A percentile compares a stretch with the other conserved stretches of the same genome.
Evolutionary conservation across 2,797 vertebrate genomes (phyloP).

Genomic region (Aphelocoma californica): DNA sequence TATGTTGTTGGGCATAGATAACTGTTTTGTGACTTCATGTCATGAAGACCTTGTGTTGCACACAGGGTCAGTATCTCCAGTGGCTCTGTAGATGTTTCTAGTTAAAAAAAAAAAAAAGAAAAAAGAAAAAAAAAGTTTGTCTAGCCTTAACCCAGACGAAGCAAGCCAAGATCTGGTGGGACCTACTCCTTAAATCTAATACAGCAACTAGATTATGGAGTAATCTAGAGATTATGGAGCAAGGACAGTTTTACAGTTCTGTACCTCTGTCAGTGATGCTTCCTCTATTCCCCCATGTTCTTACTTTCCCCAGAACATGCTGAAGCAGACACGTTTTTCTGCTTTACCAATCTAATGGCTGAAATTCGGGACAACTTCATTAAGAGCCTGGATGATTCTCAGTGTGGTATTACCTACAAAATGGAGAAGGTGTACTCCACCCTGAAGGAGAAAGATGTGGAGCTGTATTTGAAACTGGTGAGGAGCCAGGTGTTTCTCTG

Average conservation of each 20-base stretch:
- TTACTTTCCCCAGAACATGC: conserved; percentile 86
- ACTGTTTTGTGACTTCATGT: neutral
- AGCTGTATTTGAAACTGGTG: conserved; percentile 93
- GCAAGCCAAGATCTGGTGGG: neutral
- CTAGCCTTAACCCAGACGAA: neutral
- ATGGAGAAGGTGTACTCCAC: conserved; percentile 98
- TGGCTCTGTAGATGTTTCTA: neutral
- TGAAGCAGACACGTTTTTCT: conserved; percentile 96
- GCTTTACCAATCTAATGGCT: conserved; percentile 97
- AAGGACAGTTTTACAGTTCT: neutral
- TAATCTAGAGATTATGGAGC: neutral
- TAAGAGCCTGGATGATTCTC: conserved; percentile 96
- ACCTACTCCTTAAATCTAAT: neutral
- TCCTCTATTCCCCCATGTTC: neutral
- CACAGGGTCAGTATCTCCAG: neutral
- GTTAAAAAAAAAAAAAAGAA: neutral
- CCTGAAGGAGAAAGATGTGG: conserved; percentile 90
- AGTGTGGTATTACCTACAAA: conserved; percentile 97
- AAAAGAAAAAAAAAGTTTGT: neutral
- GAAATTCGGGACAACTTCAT: conserved; percentile 99
- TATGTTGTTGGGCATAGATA: neutral
- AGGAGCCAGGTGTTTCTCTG: conserved; percentile 24
- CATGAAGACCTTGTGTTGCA: neutral
- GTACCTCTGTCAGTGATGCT: neutral
- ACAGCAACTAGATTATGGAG: neutral